These are phyloP conservation scores for Rhinopomastus cyanomelas DNA, from an alignment of 2,113 vertebrate genomes.

Conservation along the genomic window DNA sequence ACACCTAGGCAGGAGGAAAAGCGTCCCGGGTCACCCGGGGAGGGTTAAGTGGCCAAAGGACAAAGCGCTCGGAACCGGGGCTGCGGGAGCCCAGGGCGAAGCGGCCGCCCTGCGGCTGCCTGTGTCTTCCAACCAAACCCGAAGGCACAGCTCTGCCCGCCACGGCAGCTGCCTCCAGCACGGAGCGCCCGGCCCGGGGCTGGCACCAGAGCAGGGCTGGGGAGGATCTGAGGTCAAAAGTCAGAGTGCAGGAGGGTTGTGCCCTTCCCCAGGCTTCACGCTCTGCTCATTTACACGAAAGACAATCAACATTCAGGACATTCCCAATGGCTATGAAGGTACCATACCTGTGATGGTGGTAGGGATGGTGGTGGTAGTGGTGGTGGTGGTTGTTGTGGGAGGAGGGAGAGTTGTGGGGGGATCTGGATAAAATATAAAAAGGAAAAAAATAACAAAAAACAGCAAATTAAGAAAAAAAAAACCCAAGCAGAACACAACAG, in stretches of 20 bases:
- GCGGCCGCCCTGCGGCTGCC: no score
- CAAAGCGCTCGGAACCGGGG: neutral
- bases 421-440: slow-evolving; percentile 87
- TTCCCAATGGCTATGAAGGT: slow-evolving; percentile 79
- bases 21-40: neutral
- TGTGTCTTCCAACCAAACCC: no score
- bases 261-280: slow-evolving; percentile 50
- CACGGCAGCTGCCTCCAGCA: no score
- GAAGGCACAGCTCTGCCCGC: no score
- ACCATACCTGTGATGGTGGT: slow-evolving; percentile 85
- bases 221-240: rapidly evolving
- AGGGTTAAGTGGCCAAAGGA: rapidly evolving
- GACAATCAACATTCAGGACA: slow-evolving; percentile 77
- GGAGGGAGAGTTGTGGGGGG: slow-evolving; percentile 86
- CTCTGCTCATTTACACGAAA: slow-evolving; percentile 59
- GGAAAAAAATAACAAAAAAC: slow-evolving; percentile 78
- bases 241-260: neutral
- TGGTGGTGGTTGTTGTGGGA: slow-evolving; percentile 84
- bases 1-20: neutral
- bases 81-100: neutral
- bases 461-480: slow-evolving; percentile 75
- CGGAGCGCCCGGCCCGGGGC: no score
- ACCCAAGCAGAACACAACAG: slow-evolving; percentile 79
- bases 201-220: no score
- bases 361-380: slow-evolving; percentile 80